phyloP scores from a whole-genome alignment of 2,888 invertebrate species.

The Anthophora plumipes region DNA sequence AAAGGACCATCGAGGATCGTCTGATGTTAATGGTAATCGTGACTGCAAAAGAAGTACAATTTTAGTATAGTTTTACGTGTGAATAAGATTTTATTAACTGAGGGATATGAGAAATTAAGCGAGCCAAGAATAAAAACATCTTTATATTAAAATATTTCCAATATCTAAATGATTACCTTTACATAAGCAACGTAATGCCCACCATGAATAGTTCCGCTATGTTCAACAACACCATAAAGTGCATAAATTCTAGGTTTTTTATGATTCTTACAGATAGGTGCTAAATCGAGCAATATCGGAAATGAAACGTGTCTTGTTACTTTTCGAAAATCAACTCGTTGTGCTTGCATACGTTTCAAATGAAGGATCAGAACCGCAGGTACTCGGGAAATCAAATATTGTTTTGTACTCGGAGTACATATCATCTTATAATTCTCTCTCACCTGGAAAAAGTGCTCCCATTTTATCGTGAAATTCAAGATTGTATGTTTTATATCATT shows the following conservation, averaged over 20 bases:
- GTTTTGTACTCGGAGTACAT: constrained; percentile 93
- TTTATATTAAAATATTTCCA: background rate
- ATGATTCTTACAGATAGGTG: constrained; percentile 93
- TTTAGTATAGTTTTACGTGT: background rate
- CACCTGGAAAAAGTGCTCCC: constrained; percentile 79
- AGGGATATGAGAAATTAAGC: no score
- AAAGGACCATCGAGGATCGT: constrained; percentile 91
- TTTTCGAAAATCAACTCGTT: constrained; percentile 89
- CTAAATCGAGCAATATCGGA: constrained; percentile 93
- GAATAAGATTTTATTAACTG: background rate
- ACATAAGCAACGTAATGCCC: constrained; percentile 98
- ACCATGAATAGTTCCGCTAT: constrained; percentile 95
- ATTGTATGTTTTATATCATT: background rate
- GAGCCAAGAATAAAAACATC: no score
- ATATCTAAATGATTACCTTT: constrained; percentile 87
- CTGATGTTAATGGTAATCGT: constrained; percentile 87
- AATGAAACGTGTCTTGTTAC: constrained; percentile 95
- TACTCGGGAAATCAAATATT: constrained; percentile 94
- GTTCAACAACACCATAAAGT: constrained; percentile 97
- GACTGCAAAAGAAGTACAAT: constrained; percentile 68
- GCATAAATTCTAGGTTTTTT: constrained; percentile 90
- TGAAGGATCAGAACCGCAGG: constrained; percentile 98
- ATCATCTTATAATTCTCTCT: constrained; percentile 89
- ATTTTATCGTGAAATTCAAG: background rate
- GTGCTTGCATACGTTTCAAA: constrained; percentile 96